Evolutionary conservation across 2,888 invertebrate genomes (phyloP).

Genomic region (Scrobipalpa atriplicella): DNA sequence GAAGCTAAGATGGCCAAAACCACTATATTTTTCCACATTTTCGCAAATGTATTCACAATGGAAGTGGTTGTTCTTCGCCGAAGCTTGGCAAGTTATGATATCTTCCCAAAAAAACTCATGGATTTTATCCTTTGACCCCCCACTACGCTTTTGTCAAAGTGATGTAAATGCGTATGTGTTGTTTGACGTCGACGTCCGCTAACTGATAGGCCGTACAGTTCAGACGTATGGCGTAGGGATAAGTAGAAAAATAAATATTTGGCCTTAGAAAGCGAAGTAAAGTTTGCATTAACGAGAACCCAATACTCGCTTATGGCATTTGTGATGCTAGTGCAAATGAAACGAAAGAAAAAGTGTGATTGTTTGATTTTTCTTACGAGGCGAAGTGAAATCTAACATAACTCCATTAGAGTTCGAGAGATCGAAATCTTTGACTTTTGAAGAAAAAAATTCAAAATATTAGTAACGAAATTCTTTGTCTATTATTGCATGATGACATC

Average conservation of each 20-base stretch:
- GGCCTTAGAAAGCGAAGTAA: constrained; percentile 79
- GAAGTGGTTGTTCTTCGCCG: constrained; percentile 54
- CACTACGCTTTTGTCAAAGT: constrained; percentile 63
- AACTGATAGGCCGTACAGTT: constrained; percentile 63
- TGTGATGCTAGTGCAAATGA: constrained; percentile 71
- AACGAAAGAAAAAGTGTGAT: constrained; percentile 80
- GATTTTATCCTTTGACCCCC: constrained; percentile 77
- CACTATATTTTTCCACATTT: constrained; percentile 68
- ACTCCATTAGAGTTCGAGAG: constrained; percentile 10
- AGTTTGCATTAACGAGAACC: constrained; percentile 72
- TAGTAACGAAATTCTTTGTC: constrained; percentile 51
- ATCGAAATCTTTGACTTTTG: constrained; percentile 3
- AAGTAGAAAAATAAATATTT: constrained; percentile 82
- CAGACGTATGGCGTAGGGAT: constrained; percentile 61
- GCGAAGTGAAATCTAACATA: constrained; percentile 48
- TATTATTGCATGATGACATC: constrained; percentile 61
- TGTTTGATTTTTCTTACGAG: constrained; percentile 74
- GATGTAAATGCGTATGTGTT: constrained; percentile 67
- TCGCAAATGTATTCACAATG: constrained; percentile 38
- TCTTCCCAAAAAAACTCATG: constrained; percentile 73
- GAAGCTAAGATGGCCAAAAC: constrained; percentile 67
- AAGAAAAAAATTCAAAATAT: constrained; percentile 21
- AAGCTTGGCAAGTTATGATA: constrained; percentile 74
- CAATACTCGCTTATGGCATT: constrained; percentile 57
- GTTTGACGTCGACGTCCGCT: constrained; percentile 63